Evolutionary conservation across 2,888 invertebrate species (phyloP), one percentile per base, ranked within the genome.

Genomic region (Cantharis rufa): DNA sequence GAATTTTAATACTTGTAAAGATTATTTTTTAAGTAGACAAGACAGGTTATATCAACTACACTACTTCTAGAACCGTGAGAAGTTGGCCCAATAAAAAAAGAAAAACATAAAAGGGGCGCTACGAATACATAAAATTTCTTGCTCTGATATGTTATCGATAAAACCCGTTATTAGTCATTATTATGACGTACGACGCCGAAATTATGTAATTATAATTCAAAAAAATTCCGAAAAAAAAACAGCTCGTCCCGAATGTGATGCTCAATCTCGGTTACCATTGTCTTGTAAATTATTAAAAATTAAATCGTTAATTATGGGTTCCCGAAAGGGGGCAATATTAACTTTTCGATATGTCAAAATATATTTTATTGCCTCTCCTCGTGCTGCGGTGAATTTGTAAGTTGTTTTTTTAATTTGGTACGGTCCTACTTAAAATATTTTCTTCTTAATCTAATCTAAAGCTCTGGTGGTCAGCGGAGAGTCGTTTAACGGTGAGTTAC

Each of bases 371-470:
- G 70, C 48, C 28, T 48, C 61, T 48, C 15, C 32, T 24, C 64
- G 21, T 66, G 21, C 24, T 66, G 21, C 24, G 24, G 64, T 10
- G 24, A 66, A 66, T 24, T 21, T 66, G 18, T 66, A 66, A 18
- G 64, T 64, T 16, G 21, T 68, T 28, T 71, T 76, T 72, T 76
- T 62, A 72, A 69, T 76, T 76, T 72, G 64, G 71, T 72, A 72
- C 62, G 66, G 28, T 62, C 18, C 73, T 77, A 77, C 77, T 77
- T 74, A 77, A 77, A 77, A 77, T 77, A 72, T 28, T 72, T 74
- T 74, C 71, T 74, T 28, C 68, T 66, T 77, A 78, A 78, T 78
- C 75, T 75, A 75, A 78, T 75, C 78, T 74, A 69, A 62, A 69
- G 64, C 74, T 63, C 66, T 69, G 62, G 70, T 66, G 70, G 71